phyloP scores from a whole-genome alignment of 1,140 invertebrate genomes.

The Zaprionus nigranus region DNA sequence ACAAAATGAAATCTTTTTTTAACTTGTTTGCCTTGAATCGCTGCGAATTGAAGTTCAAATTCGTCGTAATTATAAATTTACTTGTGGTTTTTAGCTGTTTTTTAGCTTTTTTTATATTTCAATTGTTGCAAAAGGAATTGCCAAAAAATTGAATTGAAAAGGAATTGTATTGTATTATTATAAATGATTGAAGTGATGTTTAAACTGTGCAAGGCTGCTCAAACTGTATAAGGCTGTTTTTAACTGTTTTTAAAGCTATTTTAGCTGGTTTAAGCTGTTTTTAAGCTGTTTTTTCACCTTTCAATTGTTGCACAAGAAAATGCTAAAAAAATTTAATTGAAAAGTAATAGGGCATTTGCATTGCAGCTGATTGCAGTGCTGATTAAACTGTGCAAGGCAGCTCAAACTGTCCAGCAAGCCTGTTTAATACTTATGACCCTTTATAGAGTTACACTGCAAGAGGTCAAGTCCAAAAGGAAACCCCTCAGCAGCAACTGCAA shows the following conservation, averaged over 20 bases:
- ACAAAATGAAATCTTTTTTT: conserved; percentile 56
- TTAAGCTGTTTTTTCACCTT: conserved; percentile 26
- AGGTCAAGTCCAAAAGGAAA: conserved; percentile 32
- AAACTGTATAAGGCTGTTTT: too few species aligned
- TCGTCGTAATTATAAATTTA: conserved; percentile 60
- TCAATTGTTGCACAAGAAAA: conserved; percentile 27
- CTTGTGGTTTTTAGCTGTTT: conserved; percentile 12
- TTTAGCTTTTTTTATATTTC: conserved; percentile 26
- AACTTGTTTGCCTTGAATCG: conserved; percentile 69
- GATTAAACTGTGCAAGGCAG: not conserved
- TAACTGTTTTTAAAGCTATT: conserved; percentile 18
- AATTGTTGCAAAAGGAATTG: conserved; percentile 23
- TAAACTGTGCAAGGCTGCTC: not conserved
- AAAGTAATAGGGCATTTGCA: not conserved
- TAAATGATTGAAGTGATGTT: not conserved
- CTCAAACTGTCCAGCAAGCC: not conserved
- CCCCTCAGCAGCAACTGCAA: conserved; percentile 17
- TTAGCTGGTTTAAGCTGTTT: not conserved
- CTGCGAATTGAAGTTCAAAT: conserved; percentile 67
- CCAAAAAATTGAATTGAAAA: not conserved
- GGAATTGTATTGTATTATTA: too few species aligned
- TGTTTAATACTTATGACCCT: too few species aligned
- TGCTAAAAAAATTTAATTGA: not conserved
- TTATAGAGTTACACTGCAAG: not conserved
- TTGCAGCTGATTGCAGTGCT: too few species aligned